Percentiles rank a stretch among this genome's conserved stretches.
Conservation (phyloP, 2,113 vertebrate species). For the Poecile atricapillus region DNA sequence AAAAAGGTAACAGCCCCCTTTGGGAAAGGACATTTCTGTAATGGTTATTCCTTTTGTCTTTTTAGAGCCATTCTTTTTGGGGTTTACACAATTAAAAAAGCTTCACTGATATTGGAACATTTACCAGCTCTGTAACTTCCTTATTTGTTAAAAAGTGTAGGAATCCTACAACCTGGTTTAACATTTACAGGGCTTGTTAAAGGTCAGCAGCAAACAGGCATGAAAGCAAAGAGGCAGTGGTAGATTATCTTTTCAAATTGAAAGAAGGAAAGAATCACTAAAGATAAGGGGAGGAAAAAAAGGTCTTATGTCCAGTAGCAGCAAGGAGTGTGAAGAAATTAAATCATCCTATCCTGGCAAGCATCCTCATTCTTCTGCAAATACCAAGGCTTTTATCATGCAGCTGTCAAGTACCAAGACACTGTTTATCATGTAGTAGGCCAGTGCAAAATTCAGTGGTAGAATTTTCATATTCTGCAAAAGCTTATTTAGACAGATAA, state of each 20-base stretch:
- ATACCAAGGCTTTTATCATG: constrained; percentile 18
- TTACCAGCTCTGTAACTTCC: neutral
- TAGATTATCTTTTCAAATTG: neutral
- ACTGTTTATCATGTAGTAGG: neutral
- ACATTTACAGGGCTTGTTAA: constrained; percentile 11
- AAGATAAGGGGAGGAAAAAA: neutral
- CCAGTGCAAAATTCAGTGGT: neutral
- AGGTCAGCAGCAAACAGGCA: constrained; percentile 13
- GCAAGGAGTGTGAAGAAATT: neutral
- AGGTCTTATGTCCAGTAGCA: neutral
- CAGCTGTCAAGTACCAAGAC: constrained; percentile 16
- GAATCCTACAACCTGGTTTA: neutral
- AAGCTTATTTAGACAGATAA: neutral
- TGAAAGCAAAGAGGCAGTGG: neutral
- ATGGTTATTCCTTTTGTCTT: neutral
- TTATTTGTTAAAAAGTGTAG: neutral
- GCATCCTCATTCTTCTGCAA: neutral
- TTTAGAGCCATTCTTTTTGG: neutral
- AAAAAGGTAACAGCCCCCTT: neutral
- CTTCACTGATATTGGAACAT: neutral
- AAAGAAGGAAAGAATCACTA: neutral
- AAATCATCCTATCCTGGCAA: neutral
- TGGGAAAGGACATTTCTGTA: neutral
- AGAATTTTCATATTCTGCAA: neutral
- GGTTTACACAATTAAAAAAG: neutral